phyloP scores from a whole-genome alignment of 2,888 invertebrate genomes.

The Drosophila infuscata region DNA sequence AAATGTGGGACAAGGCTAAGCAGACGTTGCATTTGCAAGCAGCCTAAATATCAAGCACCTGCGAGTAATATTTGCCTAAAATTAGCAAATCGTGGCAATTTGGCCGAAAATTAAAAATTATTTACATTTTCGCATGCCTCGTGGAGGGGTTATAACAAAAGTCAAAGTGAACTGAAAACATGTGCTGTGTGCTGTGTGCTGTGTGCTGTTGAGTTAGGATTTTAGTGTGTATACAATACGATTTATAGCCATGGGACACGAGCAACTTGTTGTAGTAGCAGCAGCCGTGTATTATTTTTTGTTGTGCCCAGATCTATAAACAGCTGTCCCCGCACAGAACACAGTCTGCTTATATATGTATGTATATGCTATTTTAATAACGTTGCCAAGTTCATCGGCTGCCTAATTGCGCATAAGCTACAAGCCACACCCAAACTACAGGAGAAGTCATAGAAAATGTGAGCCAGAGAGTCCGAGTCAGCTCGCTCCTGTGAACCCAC shows the following conservation, averaged over 20 bases:
- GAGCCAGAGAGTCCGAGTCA: background rate
- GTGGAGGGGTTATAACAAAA: conserved; percentile 13
- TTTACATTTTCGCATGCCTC: conserved; percentile 28
- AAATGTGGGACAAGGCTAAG: conserved; percentile 35
- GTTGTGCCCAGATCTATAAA: conserved; percentile 29
- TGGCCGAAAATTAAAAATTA: conserved; percentile 19
- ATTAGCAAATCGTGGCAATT: conserved; percentile 2
- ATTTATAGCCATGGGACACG: conserved; percentile 22
- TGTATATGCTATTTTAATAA: conserved; percentile 48
- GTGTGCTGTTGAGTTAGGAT: conserved; percentile 6
- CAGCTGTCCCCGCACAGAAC: conserved; percentile 21
- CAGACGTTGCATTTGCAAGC: conserved; percentile 45
- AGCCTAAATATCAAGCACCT: conserved; percentile 43
- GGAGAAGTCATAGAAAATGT: conserved; percentile 2
- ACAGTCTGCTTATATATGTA: background rate
- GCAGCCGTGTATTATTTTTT: conserved; percentile 32
- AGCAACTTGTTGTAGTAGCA: conserved; percentile 18
- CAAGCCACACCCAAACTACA: conserved; percentile 5
- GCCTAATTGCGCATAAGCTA: conserved; percentile 61
- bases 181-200: conserved; percentile 40
- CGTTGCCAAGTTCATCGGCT: conserved; percentile 57
- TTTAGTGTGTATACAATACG: conserved; percentile 17
- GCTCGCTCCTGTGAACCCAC: conserved; percentile 25
- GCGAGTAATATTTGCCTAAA: conserved; percentile 26
- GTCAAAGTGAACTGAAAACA: conserved; percentile 42